Base-by-base conservation (phyloP, 2,797 vertebrate genomes). In the Amblyopsis hoosieri region DNA sequence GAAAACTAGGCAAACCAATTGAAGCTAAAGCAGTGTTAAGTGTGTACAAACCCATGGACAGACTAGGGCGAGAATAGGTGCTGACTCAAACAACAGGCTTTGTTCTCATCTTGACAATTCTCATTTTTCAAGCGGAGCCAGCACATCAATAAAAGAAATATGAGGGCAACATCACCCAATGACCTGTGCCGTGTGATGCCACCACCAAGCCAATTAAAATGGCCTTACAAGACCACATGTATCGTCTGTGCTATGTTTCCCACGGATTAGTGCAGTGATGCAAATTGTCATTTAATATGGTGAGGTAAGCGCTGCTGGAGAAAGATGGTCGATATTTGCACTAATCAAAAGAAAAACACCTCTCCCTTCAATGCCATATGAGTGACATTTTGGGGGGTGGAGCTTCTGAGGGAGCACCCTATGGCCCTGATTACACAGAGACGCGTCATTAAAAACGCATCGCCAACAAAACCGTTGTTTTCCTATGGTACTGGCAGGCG, bases 121-220 rank as follows among this genome's bases (percentile, higher is more conserved):
- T 86, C 79, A 83, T 91, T 90, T 90, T 89, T 87, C 85, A 84
- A 58, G 60, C 75, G 72, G 50, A 64, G 75, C 81, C 77, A 75
- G 79, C 78, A 85, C 82, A 85, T 88, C 86, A 86, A 87, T 90
- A 81, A 80, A 80, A 74, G 72, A 79, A 84, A 87, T 86, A 79
- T 81, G 75, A 87, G 82, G 76, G 85, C 76, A 81, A 84, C 67
- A 77, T 81, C 78, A 80, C 67, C 78, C 74, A 83, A 79, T 78
- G 73, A 78, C 75, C 78, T 72, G 75, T 57, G 64, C 70, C 48
- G 62, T 53, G 76, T 64, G 78, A 78, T 72, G 67, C 64, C 74
- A 57, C 52, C 66, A 52, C 57, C 57, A 66, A 76, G 82, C 69
- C 83, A 81, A 86, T 84, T 80, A 83, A 82, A 82, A 84, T 45